Conservation (phyloP, 1,140 invertebrate species). For the Drosophila teissieri region DNA sequence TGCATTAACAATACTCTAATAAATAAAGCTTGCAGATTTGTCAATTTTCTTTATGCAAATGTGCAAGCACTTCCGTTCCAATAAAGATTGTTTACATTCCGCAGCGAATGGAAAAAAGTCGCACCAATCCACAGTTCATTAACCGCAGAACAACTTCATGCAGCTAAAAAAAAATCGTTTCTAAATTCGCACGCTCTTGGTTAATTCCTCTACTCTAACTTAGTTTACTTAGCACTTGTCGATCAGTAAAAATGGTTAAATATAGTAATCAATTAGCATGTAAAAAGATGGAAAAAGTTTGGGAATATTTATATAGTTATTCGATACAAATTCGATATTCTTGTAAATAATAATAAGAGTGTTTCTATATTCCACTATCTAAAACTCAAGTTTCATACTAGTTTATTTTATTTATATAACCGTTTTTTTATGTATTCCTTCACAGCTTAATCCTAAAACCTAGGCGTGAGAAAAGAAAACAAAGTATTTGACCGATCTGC, state of each 20-base stretch:
- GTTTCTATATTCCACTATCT: background rate
- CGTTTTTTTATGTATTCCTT: conserved; percentile 53
- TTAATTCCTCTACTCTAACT: background rate
- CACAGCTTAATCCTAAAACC: conserved; percentile 33
- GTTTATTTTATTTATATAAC: conserved; percentile 16
- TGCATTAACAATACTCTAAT: conserved; percentile 16
- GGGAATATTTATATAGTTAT: too few relatives aligned
- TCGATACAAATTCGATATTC: background rate
- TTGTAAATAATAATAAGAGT: background rate
- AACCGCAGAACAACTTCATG: conserved; percentile 17
- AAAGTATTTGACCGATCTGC: background rate
- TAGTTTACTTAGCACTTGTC: background rate
- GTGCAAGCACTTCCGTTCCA: conserved; percentile 4
- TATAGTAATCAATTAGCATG: too few relatives aligned
- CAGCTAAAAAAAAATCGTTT: background rate
- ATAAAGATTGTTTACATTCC: conserved; percentile 7
- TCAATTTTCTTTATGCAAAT: conserved; percentile 1
- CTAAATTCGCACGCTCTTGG: conserved; percentile 18
- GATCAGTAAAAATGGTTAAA: background rate
- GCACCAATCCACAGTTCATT: conserved; percentile 18
- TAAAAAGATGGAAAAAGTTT: too few relatives aligned
- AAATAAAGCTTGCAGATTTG: conserved; percentile 2
- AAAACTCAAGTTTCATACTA: background rate
- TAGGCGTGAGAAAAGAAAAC: conserved; percentile 52
- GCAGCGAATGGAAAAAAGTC: background rate